Evolutionary conservation across 2,113 vertebrate genomes (phyloP), one percentile per base, ranked within the genome.

Genomic region (Picathartes gymnocephalus): DNA sequence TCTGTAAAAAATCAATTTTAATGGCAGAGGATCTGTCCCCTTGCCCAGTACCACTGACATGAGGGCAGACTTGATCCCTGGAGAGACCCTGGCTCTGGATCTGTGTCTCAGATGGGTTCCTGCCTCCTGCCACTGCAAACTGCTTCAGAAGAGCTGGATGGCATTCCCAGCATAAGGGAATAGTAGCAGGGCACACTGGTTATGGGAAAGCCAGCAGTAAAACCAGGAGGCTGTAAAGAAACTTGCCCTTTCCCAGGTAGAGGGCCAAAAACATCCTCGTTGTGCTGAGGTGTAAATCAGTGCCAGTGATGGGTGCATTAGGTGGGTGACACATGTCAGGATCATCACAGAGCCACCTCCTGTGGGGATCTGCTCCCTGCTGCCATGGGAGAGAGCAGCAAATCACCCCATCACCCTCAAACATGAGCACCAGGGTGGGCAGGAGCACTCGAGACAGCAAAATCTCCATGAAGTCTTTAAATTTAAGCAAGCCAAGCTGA

Each of bases 301-400:
- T 57, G 50, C 28, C 77, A 61, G 9, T 6, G 13, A 37, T 50
- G 44, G 53, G 19, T 45, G 10, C 27, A 3, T 27, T 37, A 30
- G 11, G 19, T 25, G 30, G 13, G n/a, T 33, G 11, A 60, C 22
- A n/a, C 17, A 10, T 7, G 30, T n/a, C 73, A 54, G 72, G 50
- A 19, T 39, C 18, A 19, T 21, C 53, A 19, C 30, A 48, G 68
- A 73, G 22, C n/a, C 6, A 3, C 18, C 31, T 21, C 27, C 25
- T 1, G 0, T 1, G 1, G 50, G 35, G 23, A 65, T 83, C 40
- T 3, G 3, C 27, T 81, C 31, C 37, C n/a, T 77, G n/a, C 62
- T 92, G 54, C 76, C 40, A 27, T 1, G 3, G 47, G 19, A 73
- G 25, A 70, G 33, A 81, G 78, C 60, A 62, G 25, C 54, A 78